phyloP scores from a whole-genome alignment of 2,888 invertebrate genomes.

The Ennomos erosarius region DNA sequence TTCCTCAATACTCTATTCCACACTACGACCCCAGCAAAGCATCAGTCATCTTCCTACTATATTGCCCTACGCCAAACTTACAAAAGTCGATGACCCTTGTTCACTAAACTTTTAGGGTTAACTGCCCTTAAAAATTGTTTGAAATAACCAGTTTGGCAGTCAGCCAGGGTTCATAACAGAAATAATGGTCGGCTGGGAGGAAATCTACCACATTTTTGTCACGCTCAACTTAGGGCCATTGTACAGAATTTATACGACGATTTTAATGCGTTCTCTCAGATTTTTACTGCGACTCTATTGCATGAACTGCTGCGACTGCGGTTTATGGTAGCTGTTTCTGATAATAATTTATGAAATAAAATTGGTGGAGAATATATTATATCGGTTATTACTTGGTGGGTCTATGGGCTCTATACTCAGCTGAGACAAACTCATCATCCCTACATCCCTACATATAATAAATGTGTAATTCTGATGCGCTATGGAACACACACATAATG shows the following conservation, averaged over 20 bases:
- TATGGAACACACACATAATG: too few relatives aligned
- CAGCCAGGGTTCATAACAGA: slow-evolving; percentile 51
- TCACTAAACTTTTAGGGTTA: slow-evolving; percentile 23
- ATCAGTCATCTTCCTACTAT: background rate
- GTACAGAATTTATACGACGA: slow-evolving; percentile 25
- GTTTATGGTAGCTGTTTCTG: slow-evolving; percentile 10
- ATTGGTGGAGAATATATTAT: too few relatives aligned
- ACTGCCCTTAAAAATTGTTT: slow-evolving; percentile 41
- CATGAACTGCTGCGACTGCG: slow-evolving; percentile 15
- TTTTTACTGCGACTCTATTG: slow-evolving; percentile 26
- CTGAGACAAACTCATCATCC: slow-evolving; percentile 6
- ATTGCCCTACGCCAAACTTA: slow-evolving; percentile 6
- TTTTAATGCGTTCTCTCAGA: slow-evolving; percentile 18
- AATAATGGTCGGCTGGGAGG: slow-evolving; percentile 45
- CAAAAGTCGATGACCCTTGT: slow-evolving; percentile 12
- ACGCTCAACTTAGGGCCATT: slow-evolving; percentile 31
- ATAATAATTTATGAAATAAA: too few relatives aligned
- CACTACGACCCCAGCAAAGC: too few relatives aligned
- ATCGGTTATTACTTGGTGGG: too few relatives aligned
- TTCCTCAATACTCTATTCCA: too few relatives aligned
- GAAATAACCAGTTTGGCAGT: slow-evolving; percentile 48
- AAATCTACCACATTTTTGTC: slow-evolving; percentile 47
- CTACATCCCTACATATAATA: too few relatives aligned
- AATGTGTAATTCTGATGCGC: too few relatives aligned
- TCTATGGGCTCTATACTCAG: background rate